phyloP scores from a whole-genome alignment of 2,888 invertebrate species.

The Microctonus hyperodae region DNA sequence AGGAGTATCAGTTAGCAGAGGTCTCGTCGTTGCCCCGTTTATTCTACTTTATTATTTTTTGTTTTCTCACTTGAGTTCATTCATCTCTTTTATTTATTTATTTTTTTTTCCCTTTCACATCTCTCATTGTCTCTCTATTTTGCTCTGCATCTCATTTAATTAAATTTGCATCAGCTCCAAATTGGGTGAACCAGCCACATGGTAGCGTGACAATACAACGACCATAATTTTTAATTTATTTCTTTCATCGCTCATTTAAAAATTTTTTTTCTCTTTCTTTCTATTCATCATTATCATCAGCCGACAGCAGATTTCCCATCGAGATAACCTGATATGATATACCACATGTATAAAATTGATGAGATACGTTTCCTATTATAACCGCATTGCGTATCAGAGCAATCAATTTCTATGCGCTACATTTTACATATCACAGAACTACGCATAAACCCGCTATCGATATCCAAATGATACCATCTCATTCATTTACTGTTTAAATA shows the following conservation, averaged over 20 bases:
- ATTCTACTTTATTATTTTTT: slow-evolving; percentile 23
- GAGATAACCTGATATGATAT: slow-evolving; percentile 55
- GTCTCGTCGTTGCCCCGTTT: slow-evolving; percentile 33
- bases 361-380: slow-evolving; percentile 52
- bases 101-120: slow-evolving; percentile 23
- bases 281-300: slow-evolving; percentile 32
- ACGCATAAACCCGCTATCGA: slow-evolving; percentile 60
- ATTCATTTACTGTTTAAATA: not conserved
- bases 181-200: not conserved
- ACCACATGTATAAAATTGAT: slow-evolving; percentile 54
- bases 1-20: slow-evolving; percentile 30
- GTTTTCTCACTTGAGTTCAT: not conserved
- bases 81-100: slow-evolving; percentile 28
- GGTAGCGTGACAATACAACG: slow-evolving; percentile 16
- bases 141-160: slow-evolving; percentile 19
- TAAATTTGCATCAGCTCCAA: slow-evolving; percentile 12
- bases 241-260: slow-evolving; percentile 30
- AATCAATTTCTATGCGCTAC: slow-evolving; percentile 58
- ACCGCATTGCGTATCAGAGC: slow-evolving; percentile 55
- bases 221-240: slow-evolving; percentile 25
- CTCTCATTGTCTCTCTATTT: slow-evolving; percentile 6
- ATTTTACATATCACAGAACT: slow-evolving; percentile 65
- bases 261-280: slow-evolving; percentile 31
- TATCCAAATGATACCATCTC: slow-evolving; percentile 32
- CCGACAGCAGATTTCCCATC: slow-evolving; percentile 47